phyloP scores from a whole-genome alignment of 1,140 invertebrate genomes.

The Drosophila nannoptera region DNA sequence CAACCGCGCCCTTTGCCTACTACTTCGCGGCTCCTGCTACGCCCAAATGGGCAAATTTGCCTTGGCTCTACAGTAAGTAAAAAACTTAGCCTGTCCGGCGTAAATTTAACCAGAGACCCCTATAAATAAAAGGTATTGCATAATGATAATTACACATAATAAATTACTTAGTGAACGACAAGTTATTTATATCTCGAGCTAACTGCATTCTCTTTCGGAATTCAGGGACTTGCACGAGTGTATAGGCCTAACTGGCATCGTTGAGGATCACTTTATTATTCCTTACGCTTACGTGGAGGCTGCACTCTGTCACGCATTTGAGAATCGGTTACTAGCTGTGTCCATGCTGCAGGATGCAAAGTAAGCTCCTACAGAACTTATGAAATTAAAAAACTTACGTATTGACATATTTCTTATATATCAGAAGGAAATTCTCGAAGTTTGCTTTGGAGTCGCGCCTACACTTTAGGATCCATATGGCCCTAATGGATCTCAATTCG shows the following conservation, averaged over 20 bases:
- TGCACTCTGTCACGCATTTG: slow-evolving; percentile 86
- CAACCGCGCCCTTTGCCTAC: slow-evolving; percentile 87
- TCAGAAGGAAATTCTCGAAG: slow-evolving; percentile 91
- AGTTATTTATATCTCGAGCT: no score
- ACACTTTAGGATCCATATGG: slow-evolving; percentile 94
- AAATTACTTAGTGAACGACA: no score
- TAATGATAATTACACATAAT: no score
- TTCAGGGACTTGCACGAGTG: slow-evolving; percentile 84
- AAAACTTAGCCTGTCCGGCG: no score
- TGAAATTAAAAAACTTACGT: not conserved
- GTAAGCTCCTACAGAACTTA: slow-evolving; percentile 79
- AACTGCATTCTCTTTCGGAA: not conserved
- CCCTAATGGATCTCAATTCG: slow-evolving; percentile 82
- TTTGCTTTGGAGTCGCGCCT: slow-evolving; percentile 94
- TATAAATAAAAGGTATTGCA: no score
- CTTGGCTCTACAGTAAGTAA: slow-evolving; percentile 84
- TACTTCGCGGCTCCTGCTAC: slow-evolving; percentile 92
- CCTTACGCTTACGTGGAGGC: slow-evolving; percentile 94
- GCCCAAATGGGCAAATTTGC: slow-evolving; percentile 85
- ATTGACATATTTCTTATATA: not conserved
- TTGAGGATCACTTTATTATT: slow-evolving; percentile 90
- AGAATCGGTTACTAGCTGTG: slow-evolving; percentile 85
- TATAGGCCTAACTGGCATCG: slow-evolving; percentile 87
- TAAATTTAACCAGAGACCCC: no score
- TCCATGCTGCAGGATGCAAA: slow-evolving; percentile 90